phyloP scores from a whole-genome alignment of 2,888 invertebrate genomes.

The Leptinotarsa juncta region DNA sequence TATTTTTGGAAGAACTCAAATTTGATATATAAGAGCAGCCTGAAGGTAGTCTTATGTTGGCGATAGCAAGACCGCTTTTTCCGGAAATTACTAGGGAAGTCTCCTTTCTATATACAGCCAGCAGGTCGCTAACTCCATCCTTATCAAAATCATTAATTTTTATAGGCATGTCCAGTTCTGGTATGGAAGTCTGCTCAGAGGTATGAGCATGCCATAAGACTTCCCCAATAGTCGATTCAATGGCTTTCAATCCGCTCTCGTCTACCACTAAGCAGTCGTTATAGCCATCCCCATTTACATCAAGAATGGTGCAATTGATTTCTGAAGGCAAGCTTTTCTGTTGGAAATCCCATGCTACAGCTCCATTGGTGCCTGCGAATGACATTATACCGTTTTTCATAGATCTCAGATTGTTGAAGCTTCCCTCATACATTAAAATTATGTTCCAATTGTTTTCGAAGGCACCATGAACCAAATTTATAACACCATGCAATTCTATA shows the following conservation, averaged over 20 bases:
- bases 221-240: slow-evolving; percentile 73
- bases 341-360: slow-evolving; percentile 79
- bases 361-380: slow-evolving; percentile 69
- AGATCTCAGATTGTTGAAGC: slow-evolving; percentile 71
- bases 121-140: slow-evolving; percentile 77
- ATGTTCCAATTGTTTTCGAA: slow-evolving; percentile 76
- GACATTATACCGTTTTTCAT: slow-evolving; percentile 60
- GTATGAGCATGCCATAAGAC: slow-evolving; percentile 71
- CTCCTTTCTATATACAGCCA: slow-evolving; percentile 69
- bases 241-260: slow-evolving; percentile 74
- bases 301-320: slow-evolving; percentile 80
- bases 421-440: slow-evolving; percentile 79
- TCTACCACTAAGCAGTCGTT: slow-evolving; percentile 82
- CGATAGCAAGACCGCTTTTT: slow-evolving; percentile 74
- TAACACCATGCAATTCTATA: slow-evolving; percentile 76
- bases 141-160: slow-evolving; percentile 78
- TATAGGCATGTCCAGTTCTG: slow-evolving; percentile 76
- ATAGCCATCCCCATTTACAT: slow-evolving; percentile 77
- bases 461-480: slow-evolving; percentile 76
- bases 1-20: slow-evolving; percentile 28
- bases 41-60: slow-evolving; percentile 65
- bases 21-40: slow-evolving; percentile 42
- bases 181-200: slow-evolving; percentile 69
- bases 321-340: slow-evolving; percentile 77
- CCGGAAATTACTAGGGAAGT: slow-evolving; percentile 78